phyloP scores from a whole-genome alignment of 1,140 invertebrate genomes.

The Kradibia gibbosae region DNA sequence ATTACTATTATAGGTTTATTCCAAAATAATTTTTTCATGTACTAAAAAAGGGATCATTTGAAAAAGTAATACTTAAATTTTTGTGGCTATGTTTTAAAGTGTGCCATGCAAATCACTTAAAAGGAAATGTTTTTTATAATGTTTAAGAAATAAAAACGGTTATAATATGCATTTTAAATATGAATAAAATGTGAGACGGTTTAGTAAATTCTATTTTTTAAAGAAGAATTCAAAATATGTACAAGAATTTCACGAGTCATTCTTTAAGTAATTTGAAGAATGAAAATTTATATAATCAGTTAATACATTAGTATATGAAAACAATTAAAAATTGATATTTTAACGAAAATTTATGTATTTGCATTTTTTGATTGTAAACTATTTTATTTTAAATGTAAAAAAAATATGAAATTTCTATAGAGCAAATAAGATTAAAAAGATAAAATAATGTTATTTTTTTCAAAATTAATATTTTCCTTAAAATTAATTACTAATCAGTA shows the following conservation, averaged over 20 bases:
- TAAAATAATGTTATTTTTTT: no score
- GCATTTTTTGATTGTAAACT: no score
- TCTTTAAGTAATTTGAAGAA: neutral
- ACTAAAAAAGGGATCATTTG: conserved; percentile 8
- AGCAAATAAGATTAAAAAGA: no score
- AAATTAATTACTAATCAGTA: no score
- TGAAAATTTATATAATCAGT: no score
- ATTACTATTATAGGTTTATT: conserved; percentile 25
- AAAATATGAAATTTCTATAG: no score
- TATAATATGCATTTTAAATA: conserved; percentile 12
- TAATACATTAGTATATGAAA: no score
- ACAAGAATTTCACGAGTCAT: neutral
- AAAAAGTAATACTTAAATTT: conserved; percentile 1
- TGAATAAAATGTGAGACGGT: neutral
- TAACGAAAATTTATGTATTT: no score
- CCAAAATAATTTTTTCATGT: neutral
- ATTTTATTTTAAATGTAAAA: no score
- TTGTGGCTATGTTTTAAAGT: neutral
- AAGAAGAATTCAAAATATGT: neutral
- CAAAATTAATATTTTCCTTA: no score
- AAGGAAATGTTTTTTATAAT: neutral
- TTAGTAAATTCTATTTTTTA: conserved; percentile 13
- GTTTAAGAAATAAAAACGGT: neutral
- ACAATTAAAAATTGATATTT: no score
- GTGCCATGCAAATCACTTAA: neutral